Base-by-base conservation (phyloP, 2,888 invertebrate species). In the Drosophila neotestacea region DNA sequence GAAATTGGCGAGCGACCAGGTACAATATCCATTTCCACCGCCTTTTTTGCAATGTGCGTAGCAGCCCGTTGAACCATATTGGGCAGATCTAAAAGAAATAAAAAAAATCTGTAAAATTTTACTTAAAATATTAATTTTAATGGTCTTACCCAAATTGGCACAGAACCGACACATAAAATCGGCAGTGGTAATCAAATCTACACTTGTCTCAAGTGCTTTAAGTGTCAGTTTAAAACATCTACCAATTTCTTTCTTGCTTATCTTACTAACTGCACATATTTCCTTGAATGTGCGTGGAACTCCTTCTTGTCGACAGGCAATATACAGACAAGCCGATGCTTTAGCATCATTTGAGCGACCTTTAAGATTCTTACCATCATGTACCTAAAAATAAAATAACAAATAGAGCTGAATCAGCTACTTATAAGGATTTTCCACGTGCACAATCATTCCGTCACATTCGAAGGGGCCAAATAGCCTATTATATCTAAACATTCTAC, bases 121-220 rank as follows among this genome's bases (percentile, higher is more conserved):
- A 11, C 2, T 9, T 4, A 22, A n/a, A 22, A 5, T 16, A 32
- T 11, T 5, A 32, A 16, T 16, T 7, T 10, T 27, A 4, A 22
- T 10, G 0, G 9, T 51, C 70, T 76, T 86, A 92, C 96, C 96
- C 81, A 99, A 94, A 92, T 99, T 99, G 0, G 98, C 97, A 92
- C 99, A 99, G 93, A 99, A 99, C 80, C 97, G 94, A 30, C 98
- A 98, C 99, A 99, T 99, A 92, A 99, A 99, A 92, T 99, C 99
- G 1, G 98, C 98, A 0, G 99, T 99, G 0, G 99, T 99, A 67
- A 99, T 99, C 64, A 98, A 95, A 91, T 99, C 98, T 6, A 99
- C 98, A 36, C 97, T 98, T 0, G 99, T 99, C 92, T 99, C 98
- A 56, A 99, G 93, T 0, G 98, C 98, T 92, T 98, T 98, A 41